Base-by-base conservation (phyloP, 1,140 invertebrate species). In the Drosophila bocqueti region DNA sequence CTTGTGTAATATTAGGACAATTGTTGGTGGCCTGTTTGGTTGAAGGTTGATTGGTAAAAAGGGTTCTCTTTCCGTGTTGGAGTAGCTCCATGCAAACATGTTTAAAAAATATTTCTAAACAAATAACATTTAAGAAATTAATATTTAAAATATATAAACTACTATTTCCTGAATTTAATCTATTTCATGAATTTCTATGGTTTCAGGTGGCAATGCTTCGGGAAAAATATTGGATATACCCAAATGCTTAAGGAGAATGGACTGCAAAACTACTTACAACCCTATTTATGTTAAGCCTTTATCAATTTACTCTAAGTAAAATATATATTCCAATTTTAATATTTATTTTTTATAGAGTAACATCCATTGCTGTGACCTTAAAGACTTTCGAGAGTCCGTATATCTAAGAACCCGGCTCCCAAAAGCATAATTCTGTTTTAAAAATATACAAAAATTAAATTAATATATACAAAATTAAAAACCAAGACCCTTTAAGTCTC, bases 281-380 rank as follows among this genome's bases (percentile, higher is more conserved):
- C 10, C 1, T 10, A n/a, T 15, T 4, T 26, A 5, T 10, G 3
- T 6, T 10, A 11, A 13, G 2, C 3, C 13, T 31, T 31, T 18
- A 15, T 21, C 1, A 15, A 15, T 15, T 36, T 4, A 0, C 1
- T 2, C 0, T 0, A 16, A 24, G 13, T 24, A 7, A 7, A 7
- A 24, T 16, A 6, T 11, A 5, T 3, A 1, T 1, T 15, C 4
- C 16, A 10, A 3, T 16, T 21, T 36, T 16, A 38, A 24, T 7
- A 3, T 6, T 8, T 15, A 24, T 10, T 24, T 13, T 13, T 0
- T 9, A 0, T 29, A 21, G 3, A 21, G 1, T 26, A 26, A 4
- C 16, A 16, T 8, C 1, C 9, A 0, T 8, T 26, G 1, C 26
- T 15, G 3, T n/a, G 2, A 29, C 4, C 16, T 16, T 38, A 5